A percentile compares a stretch with the other conserved stretches of the same genome.
phyloP scores from a whole-genome alignment of 1,140 invertebrate species.

The Drosophila albomicans region DNA sequence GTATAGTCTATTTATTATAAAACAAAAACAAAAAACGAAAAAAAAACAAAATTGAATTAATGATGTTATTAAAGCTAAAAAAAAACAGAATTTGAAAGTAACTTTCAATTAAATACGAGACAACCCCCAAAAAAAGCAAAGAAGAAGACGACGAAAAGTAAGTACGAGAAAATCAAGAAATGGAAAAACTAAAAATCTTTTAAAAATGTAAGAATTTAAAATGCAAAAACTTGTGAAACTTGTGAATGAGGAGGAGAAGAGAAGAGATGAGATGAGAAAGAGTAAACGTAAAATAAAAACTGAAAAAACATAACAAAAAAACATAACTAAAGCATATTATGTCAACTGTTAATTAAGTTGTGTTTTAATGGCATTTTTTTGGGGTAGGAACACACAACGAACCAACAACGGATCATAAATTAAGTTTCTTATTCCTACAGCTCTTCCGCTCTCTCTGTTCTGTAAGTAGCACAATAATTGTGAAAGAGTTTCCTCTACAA shows the following conservation, averaged over 20 bases:
- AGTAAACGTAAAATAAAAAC: conserved; percentile 59
- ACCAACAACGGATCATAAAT: conserved; percentile 47
- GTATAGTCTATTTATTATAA: conserved; percentile 72
- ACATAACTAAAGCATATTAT: conserved; percentile 74
- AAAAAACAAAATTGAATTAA: conserved; percentile 55
- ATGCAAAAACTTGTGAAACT: conserved; percentile 46
- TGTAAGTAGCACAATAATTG: conserved; percentile 15
- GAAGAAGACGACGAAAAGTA: conserved; percentile 25
- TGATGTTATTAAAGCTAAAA: conserved; percentile 76
- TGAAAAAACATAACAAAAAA: conserved; percentile 55
- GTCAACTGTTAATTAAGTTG: conserved; percentile 83
- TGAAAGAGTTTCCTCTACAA: conserved; percentile 30
- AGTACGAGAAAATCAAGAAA: conserved; percentile 33
- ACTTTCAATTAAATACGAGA: conserved; percentile 79
- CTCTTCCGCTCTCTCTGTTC: neutral
- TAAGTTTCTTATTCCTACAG: conserved; percentile 2
- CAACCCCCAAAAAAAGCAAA: conserved; percentile 48
- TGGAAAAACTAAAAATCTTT: conserved; percentile 61
- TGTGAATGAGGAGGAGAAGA: conserved; percentile 40
- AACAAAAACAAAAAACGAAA: conserved; percentile 24
- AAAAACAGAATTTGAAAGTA: conserved; percentile 74
- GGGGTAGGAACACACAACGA: neutral
- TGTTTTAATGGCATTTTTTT: conserved; percentile 64
- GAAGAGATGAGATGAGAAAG: conserved; percentile 37
- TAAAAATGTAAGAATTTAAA: conserved; percentile 77